Evolutionary conservation across 2,888 invertebrate species (phyloP), one percentile per base, ranked within the genome.

Genomic region (Clostera curtula): DNA sequence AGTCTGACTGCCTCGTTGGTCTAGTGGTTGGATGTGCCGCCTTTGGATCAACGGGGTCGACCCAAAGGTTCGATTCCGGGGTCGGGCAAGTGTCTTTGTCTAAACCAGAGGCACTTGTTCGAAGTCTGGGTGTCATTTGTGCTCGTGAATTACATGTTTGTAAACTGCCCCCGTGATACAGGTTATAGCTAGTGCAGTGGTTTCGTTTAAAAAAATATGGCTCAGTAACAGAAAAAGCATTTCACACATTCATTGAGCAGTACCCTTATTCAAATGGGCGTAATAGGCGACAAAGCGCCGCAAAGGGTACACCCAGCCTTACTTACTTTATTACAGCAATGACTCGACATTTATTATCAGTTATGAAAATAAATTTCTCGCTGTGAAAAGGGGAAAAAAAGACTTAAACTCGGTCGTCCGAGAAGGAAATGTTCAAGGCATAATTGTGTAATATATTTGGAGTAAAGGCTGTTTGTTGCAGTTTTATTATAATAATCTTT

Each of bases 341-440:
- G 79, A 76, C 70, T 72, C 58, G 67, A 68, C 77, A 64, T 74
- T 76, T 79, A 76, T 73, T 66, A 70, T 69, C 71, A 70, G 67
- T 69, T 72, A 77, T 76, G 71, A 73, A 75, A 73, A 76, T 73
- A 71, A 72, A 74, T 71, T 69, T 39, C 43, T 54, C 43, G 46
- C 59, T 55, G 51, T 65, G 64, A 64, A 69, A 68, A 62, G 57
- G 61, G 56, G 60, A 67, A 63, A 62, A 31, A 68, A 56, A 56
- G 58, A 64, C 71, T 70, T 61, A 70, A 68, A 56, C 40, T 44
- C 56, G 60, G 56, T 60, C 58, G 54, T 46, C 56, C 53, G 53
- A 52, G 56, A 47, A 51, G 41, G 46, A 54, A 56, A 49, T 55
- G 60, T 66, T 67, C 58, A 63, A 47, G 48, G 37, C 49, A 62